These are phyloP conservation scores for Notoglanidium macrostoma DNA, from an alignment of 2,797 vertebrate genomes.

Conservation along the genomic window DNA sequence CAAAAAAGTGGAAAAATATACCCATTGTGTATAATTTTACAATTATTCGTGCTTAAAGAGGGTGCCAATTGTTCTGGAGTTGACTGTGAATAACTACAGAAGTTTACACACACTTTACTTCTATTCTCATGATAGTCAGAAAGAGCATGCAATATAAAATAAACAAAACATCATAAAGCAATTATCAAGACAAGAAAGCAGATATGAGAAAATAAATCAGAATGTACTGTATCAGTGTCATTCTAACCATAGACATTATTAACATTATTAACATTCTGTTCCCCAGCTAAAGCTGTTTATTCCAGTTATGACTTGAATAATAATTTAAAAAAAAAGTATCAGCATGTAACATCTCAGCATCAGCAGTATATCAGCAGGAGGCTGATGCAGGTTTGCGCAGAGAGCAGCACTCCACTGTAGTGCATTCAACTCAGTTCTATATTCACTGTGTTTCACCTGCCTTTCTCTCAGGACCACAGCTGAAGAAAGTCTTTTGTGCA, in stretches of 20 bases:
- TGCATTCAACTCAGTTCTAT: not conserved
- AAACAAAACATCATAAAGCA: not conserved
- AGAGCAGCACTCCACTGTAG: not conserved
- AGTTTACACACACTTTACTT: not conserved
- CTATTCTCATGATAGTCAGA: not conserved
- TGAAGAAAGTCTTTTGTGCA: slow-evolving; percentile 24
- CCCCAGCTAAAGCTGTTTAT: not conserved
- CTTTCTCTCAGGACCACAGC: slow-evolving; percentile 23
- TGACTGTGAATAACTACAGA: not conserved
- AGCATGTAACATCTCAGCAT: not conserved
- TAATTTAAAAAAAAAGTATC: not conserved
- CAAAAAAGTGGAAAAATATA: not conserved
- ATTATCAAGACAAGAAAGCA: not conserved
- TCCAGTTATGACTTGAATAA: not conserved
- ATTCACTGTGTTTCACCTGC: not conserved
- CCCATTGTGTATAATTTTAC: not conserved
- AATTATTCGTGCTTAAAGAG: not conserved
- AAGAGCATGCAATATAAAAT: not conserved
- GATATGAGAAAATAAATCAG: not conserved
- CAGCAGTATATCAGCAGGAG: no score
- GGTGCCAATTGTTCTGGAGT: not conserved
- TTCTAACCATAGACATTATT: not conserved
- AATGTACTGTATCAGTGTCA: not conserved
- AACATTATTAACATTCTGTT: not conserved
- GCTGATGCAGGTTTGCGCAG: not conserved